These are phyloP conservation scores for Pocillopora meandrina DNA, from an alignment of 92 coral and sea anemone species.

Conservation along the genomic window DNA sequence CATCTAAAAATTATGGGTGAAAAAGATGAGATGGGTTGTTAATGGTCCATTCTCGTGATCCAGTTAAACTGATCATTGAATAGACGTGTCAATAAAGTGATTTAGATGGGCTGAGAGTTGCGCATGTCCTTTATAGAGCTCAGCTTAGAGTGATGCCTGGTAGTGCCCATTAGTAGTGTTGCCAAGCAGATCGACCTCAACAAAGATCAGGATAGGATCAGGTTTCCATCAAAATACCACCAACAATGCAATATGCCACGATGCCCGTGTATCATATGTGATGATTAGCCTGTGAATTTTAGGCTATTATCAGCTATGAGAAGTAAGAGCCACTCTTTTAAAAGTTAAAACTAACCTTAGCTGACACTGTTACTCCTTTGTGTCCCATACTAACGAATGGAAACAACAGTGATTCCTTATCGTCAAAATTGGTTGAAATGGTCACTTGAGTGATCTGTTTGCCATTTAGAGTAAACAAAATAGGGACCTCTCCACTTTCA, in stretches of 20 bases:
- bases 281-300: neutral
- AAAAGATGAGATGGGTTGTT: neutral
- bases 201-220: no score
- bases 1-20: neutral
- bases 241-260: no score
- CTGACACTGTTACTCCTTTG: slow-evolving; percentile 31
- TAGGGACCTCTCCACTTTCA: slow-evolving; percentile 16
- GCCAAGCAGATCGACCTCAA: no score
- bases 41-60: neutral
- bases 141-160: no score
- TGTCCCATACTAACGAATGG: slow-evolving; percentile 51
- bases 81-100: no score
- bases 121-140: no score
- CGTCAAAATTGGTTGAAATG: neutral
- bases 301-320: neutral
- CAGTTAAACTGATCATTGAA: neutral
- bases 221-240: no score
- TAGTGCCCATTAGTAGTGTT: no score
- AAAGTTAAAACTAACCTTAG: slow-evolving; percentile 15
- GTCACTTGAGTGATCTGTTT: slow-evolving; percentile 14
- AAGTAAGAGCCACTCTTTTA: neutral
- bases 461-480: slow-evolving; percentile 38
- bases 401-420: slow-evolving; percentile 4
- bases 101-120: no score
- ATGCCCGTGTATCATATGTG: no score